Conservation (phyloP, 2,888 invertebrate genomes). For the Sisyra terminalis region DNA sequence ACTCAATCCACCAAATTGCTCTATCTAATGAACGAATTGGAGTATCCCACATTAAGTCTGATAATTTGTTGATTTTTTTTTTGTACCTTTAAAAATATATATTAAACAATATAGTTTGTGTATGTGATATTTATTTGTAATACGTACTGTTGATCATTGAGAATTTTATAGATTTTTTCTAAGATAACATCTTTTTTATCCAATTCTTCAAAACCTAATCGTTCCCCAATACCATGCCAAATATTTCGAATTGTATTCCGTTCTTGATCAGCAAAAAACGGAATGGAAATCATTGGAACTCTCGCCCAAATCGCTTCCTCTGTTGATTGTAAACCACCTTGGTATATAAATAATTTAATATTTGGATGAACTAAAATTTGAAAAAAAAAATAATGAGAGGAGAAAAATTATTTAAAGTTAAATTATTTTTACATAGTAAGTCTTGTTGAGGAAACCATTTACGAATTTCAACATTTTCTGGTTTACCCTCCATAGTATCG, state of each 20-base stretch:
- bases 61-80: conserved; percentile 3
- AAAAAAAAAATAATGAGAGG: no score
- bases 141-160: neutral
- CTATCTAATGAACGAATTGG: conserved; percentile 2
- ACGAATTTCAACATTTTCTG: conserved; percentile 23
- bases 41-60: conserved; percentile 5
- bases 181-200: neutral
- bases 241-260: conserved; percentile 18
- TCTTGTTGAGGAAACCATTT: conserved; percentile 28
- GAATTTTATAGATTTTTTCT: neutral
- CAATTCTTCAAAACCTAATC: conserved; percentile 18
- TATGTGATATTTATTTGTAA: neutral
- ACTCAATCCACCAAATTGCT: conserved; percentile 8
- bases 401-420: neutral
- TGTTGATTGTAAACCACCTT: conserved; percentile 29
- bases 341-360: conserved; percentile 29
- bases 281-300: conserved; percentile 26
- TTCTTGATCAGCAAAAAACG: conserved; percentile 27
- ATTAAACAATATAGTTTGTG: neutral
- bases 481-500: conserved; percentile 18
- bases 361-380: conserved; percentile 29
- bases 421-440: conserved; percentile 18
- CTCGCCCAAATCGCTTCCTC: conserved; percentile 27
- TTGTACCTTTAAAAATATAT: conserved; percentile 5
- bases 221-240: conserved; percentile 19